These are phyloP conservation scores for Ephydatia muelleri DNA, from an alignment of 37 sponge, comb jelly and placozoan species.

Conservation along the genomic window DNA sequence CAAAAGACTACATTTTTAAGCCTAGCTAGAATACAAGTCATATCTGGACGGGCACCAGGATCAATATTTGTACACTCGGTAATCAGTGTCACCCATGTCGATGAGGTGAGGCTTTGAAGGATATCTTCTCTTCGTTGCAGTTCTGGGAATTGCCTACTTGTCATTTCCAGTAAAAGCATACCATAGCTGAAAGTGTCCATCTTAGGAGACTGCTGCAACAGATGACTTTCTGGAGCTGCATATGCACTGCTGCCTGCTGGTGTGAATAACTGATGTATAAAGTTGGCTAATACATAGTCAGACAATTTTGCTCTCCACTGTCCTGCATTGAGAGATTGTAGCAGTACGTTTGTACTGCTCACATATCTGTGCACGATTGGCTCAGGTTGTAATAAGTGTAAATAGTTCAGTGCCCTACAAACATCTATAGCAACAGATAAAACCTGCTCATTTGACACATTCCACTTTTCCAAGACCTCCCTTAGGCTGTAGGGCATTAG, in stretches of 20 bases:
- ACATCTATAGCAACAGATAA: slow-evolving; percentile 14
- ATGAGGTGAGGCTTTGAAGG: neutral
- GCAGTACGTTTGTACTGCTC: slow-evolving; percentile 58
- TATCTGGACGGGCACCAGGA: neutral
- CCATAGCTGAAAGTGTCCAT: slow-evolving; percentile 68
- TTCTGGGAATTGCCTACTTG: slow-evolving; percentile 35
- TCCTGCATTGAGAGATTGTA: neutral
- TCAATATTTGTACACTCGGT: neutral
- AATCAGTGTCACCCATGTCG: neutral
- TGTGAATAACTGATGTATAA: slow-evolving; percentile 2
- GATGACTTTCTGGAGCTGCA: slow-evolving; percentile 55
- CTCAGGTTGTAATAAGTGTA: slow-evolving; percentile 35
- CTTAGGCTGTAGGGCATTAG: slow-evolving; percentile 55
- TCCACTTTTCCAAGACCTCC: neutral
- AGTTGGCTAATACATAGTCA: slow-evolving; percentile 63
- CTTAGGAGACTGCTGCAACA: slow-evolving; percentile 37
- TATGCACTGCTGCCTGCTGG: slow-evolving; percentile 31
- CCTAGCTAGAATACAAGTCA: neutral
- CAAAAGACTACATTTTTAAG: too few relatives aligned
- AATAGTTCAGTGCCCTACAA: slow-evolving; percentile 49
- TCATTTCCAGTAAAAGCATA: slow-evolving; percentile 56
- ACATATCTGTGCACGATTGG: slow-evolving; percentile 64
- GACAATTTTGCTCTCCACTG: slow-evolving; percentile 44
- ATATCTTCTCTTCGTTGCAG: neutral
- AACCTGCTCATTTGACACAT: neutral